These are phyloP conservation scores for Agonum fuliginosum DNA, from an alignment of 2,888 invertebrate genomes.

Conservation along the genomic window DNA sequence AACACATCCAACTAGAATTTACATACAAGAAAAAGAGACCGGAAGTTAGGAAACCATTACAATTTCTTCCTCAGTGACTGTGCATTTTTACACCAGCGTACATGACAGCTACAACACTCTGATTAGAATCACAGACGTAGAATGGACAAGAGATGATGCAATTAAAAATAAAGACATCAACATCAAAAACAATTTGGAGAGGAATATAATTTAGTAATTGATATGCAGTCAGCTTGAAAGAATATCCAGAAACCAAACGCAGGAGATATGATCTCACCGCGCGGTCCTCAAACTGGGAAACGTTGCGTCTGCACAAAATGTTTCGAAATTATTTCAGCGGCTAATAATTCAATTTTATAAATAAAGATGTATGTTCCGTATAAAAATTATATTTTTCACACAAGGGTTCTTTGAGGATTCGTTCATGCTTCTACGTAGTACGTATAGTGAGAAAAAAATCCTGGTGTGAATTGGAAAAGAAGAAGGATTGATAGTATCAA, in stretches of 20 bases:
- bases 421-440: no score
- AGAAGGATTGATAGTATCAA: no score
- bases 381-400: no score
- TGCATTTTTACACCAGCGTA: conserved; percentile 54
- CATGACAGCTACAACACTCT: conserved; percentile 56
- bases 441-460: no score
- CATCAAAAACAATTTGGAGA: conserved; percentile 53
- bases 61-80: conserved; percentile 52
- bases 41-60: conserved; percentile 58
- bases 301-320: no score
- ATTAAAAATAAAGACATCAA: conserved; percentile 58
- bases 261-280: conserved; percentile 24
- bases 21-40: conserved; percentile 42
- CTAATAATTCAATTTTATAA: no score
- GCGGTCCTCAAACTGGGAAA: conserved; percentile 5
- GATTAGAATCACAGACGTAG: conserved; percentile 51
- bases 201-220: conserved; percentile 59
- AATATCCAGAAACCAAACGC: conserved; percentile 16
- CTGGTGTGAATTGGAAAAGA: no score
- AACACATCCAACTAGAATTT: conserved; percentile 42
- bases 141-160: conserved; percentile 52
- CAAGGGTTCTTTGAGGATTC: no score
- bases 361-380: no score
- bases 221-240: conserved; percentile 38
- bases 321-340: no score